Evolutionary conservation across 2,113 vertebrate genomes (phyloP), one percentile per base, ranked within the genome.

Genomic region (Abramis brama): DNA sequence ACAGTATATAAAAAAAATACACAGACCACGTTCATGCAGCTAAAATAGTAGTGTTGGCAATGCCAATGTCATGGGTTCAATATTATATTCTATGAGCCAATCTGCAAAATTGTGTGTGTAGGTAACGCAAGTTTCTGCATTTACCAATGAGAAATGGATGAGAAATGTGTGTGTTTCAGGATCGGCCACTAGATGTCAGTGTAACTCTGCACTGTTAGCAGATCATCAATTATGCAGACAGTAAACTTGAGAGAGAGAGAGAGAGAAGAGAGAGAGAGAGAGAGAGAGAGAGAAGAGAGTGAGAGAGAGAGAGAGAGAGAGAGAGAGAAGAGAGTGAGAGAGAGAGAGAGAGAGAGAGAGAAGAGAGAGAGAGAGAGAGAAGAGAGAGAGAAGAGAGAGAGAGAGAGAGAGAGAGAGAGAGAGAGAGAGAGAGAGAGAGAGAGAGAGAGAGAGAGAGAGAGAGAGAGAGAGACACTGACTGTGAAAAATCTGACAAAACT

Each of bases 111-210:
- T 33, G 27, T 30, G 62, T 66, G 12, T 66, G 13, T 19, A 19
- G 3, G 64, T 68, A 17, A 33, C 1, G 30, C 13, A 9, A 19
- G 64, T 68, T 33, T 43, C 1, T 39, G 11, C 70, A 74, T 13
- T 13, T 23, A n/a, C 36, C 4, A 73, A 21, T 73, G 52, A 55
- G 6, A 55, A 55, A 23, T 23, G 23, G 39, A 70, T 5, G 17
- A 9, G 39, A 25, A 43, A 6, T 60, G n/a, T 30, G 36, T 19
- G 3, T 13, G 5, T 68, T 82, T 33, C 8, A 66, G 13, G 27
- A 17, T 59, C 50, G 19, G 21, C 79, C 84, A 52, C 88, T 87
- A 90, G 90, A 59, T 88, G 90, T 27, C 73, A 83, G 71, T 87
- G 68, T 64, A 64, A 55, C 15, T 47, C 8, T 11, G 21, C 10